Base-by-base conservation (phyloP, 2,113 vertebrate species). In the Corvus cornix region DNA sequence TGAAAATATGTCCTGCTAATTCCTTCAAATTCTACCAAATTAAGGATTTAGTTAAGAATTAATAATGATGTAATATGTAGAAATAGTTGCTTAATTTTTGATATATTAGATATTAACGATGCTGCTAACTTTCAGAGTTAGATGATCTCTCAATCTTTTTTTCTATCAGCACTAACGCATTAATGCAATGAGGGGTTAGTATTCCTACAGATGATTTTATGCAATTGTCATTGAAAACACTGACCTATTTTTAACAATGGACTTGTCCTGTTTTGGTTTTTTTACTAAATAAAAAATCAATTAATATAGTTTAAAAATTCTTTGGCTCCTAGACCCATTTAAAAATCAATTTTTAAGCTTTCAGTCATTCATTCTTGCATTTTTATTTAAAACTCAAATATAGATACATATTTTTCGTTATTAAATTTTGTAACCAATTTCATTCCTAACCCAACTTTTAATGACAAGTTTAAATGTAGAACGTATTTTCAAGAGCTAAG, bases 281-380 rank as follows among this genome's bases (percentile, higher is more conserved):
- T 80, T 84, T 59, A 18, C 41, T 89, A 92, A 92, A 88, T 77
- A 91, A 43, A 18, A 83, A 67, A 80, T 81, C 51, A 80, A 21
- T 95, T 96, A 76, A 49, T 79, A 60, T n/a, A 5, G 11, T 89
- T 89, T 89, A 74, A 62, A 83, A 79, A 59, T 58, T 77, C 12
- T 80, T 85, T 90, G 33, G 43, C 39, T 83, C 63, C 64, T 22
- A 80, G 81, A 33, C 21, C 79, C 85, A 84, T 92, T 95, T 88
- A 80, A 96, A 95, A 96, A 93, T 94, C 87, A 87, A 63, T 88
- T 82, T 89, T 85, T 70, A 80, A 93, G 35, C n/a, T 74, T 91
- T 75, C 72, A 81, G 72, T 87, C 35, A 80, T 94, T 93, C 43
- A 93, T 94, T 77, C 63, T 20, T 73, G 7, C 18, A 9, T 77